Conservation (phyloP, 2,888 invertebrate genomes). For the Epinotia demarniana region DNA sequence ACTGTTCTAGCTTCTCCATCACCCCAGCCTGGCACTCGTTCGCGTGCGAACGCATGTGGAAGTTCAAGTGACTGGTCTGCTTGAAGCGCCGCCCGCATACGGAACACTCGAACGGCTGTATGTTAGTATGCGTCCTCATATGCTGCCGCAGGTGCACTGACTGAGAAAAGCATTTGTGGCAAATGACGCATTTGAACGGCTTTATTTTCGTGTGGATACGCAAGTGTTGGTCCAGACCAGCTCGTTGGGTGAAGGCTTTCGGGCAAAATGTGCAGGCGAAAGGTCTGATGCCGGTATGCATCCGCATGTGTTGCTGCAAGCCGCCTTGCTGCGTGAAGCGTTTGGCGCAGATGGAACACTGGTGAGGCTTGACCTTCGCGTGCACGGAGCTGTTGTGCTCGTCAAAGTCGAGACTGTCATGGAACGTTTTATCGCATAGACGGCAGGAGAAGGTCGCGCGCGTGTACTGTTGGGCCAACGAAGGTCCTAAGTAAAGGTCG, state of each 20-base stretch:
- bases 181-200: conserved; percentile 78
- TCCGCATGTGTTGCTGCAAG: conserved; percentile 78
- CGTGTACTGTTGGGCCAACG: conserved; percentile 54
- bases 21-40: conserved; percentile 57
- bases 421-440: conserved; percentile 68
- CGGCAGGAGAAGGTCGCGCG: conserved; percentile 66
- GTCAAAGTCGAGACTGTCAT: conserved; percentile 66
- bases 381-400: conserved; percentile 74
- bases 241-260: conserved; percentile 79
- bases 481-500: conserved; percentile 57
- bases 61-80: conserved; percentile 79
- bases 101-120: conserved; percentile 78
- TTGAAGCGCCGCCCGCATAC: conserved; percentile 75
- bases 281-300: conserved; percentile 77
- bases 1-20: conserved; percentile 60
- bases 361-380: conserved; percentile 74
- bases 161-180: conserved; percentile 77
- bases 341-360: conserved; percentile 75
- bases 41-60: conserved; percentile 77
- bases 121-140: conserved; percentile 81
- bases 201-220: conserved; percentile 80
- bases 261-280: conserved; percentile 75
- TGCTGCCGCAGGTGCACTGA: conserved; percentile 80
- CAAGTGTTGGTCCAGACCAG: conserved; percentile 78
- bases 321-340: conserved; percentile 80